Percentiles rank a stretch among this genome's conserved stretches.
phyloP scores from a whole-genome alignment of 1,140 invertebrate species.

The Ostrea denselamellosa region DNA sequence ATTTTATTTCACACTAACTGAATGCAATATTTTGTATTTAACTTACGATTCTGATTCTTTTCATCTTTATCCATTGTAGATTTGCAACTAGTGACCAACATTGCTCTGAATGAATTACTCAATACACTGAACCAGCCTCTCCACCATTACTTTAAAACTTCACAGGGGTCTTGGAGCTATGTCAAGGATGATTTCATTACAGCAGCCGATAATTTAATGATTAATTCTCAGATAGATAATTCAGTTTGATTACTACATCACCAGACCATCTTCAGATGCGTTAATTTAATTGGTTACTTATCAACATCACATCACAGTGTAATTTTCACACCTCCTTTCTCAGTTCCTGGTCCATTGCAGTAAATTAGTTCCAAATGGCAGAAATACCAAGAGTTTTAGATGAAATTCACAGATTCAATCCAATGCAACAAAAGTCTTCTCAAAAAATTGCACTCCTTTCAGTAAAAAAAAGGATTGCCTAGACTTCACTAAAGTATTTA shows the following conservation, averaged over 20 bases:
- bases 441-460: background rate
- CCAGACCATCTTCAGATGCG: background rate
- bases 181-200: slow-evolving; percentile 15
- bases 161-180: background rate
- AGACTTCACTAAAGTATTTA: slow-evolving; percentile 3
- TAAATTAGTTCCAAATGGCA: slow-evolving; percentile 26
- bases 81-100: background rate
- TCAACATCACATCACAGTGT: slow-evolving; percentile 6
- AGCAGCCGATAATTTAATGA: background rate
- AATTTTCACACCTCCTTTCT: background rate
- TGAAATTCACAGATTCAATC: background rate
- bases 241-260: slow-evolving; percentile 26
- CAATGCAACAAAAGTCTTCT: background rate
- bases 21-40: background rate
- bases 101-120: slow-evolving; percentile 5
- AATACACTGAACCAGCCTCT: background rate
- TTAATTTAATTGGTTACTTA: slow-evolving; percentile 27
- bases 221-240: slow-evolving; percentile 24
- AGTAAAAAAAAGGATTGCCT: background rate
- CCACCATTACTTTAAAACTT: background rate
- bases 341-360: background rate
- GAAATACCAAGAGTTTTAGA: background rate
- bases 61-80: background rate
- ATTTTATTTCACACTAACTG: background rate
- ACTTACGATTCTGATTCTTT: slow-evolving; percentile 15